A percentile compares a stretch with the other conserved stretches of the same genome.
Evolutionary conservation across 1,140 invertebrate species (phyloP).

Genomic region (Colletes latitarsis): DNA sequence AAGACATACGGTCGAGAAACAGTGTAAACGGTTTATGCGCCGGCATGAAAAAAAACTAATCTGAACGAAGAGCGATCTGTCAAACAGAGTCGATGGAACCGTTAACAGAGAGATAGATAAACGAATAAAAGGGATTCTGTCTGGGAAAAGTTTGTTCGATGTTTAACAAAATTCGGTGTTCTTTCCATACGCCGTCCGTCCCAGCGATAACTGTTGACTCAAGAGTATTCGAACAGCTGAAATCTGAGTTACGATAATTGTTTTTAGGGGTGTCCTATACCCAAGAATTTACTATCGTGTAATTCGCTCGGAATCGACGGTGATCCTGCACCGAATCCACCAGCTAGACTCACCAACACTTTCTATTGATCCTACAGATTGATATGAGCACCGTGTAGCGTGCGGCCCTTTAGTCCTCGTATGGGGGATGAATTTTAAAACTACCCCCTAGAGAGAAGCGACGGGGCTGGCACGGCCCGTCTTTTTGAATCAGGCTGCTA

Average conservation of each 20-base stretch:
- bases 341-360: background rate
- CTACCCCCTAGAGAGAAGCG: constrained; percentile 69
- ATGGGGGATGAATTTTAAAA: constrained; percentile 78
- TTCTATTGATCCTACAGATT: constrained; percentile 60
- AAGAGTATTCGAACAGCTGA: background rate
- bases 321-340: constrained; percentile 8
- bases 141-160: constrained; percentile 1
- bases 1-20: constrained; percentile 25
- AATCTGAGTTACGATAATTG: constrained; percentile 23
- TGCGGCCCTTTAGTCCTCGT: constrained; percentile 61
- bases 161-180: background rate
- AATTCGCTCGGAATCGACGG: constrained; percentile 11
- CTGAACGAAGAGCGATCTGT: constrained; percentile 20
- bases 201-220: too few relatives aligned
- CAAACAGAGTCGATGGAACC: constrained; percentile 18
- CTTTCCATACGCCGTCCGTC: background rate
- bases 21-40: constrained; percentile 22
- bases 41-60: background rate
- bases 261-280: background rate
- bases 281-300: constrained; percentile 5
- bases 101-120: background rate
- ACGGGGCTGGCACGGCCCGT: constrained; percentile 52
- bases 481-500: constrained; percentile 71
- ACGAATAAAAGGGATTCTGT: background rate
- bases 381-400: constrained; percentile 68